Evolutionary conservation across 2,888 invertebrate species (phyloP).

Genomic region (Thalpophila matura): DNA sequence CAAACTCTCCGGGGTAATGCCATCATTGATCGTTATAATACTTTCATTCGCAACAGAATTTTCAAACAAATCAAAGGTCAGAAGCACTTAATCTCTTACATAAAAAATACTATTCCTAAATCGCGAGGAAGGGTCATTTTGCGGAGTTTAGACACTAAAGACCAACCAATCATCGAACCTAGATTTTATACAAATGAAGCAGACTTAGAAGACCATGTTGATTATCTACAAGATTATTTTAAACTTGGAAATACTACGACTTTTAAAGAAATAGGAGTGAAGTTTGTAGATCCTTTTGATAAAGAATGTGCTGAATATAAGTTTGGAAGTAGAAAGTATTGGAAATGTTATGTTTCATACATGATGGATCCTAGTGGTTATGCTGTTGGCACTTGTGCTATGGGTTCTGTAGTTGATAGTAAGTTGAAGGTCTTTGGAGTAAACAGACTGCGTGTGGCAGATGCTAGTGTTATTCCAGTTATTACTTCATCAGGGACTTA

Average conservation of each 20-base stretch:
- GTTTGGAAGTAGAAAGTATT: slow-evolving; percentile 20
- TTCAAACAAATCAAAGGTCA: slow-evolving; percentile 50
- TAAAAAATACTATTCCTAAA: slow-evolving; percentile 69
- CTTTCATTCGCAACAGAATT: slow-evolving; percentile 63
- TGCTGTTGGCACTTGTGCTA: slow-evolving; percentile 32
- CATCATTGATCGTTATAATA: slow-evolving; percentile 30
- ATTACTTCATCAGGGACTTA: slow-evolving; percentile 89
- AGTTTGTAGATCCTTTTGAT: slow-evolving; percentile 20
- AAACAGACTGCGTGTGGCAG: slow-evolving; percentile 58
- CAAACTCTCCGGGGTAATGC: neutral
- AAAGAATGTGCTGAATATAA: neutral
- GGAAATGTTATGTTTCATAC: slow-evolving; percentile 39
- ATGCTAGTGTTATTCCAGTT: slow-evolving; percentile 82
- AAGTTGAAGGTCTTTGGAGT: slow-evolving; percentile 34
- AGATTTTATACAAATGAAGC: slow-evolving; percentile 67
- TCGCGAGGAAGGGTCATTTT: slow-evolving; percentile 72
- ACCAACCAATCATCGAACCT: slow-evolving; percentile 63
- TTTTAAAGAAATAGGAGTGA: slow-evolving; percentile 27
- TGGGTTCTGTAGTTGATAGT: slow-evolving; percentile 47
- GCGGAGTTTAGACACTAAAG: slow-evolving; percentile 67
- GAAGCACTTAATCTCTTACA: slow-evolving; percentile 62
- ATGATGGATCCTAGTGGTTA: slow-evolving; percentile 12
- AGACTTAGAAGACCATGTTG: slow-evolving; percentile 32
- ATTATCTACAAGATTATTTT: slow-evolving; percentile 38
- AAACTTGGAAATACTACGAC: slow-evolving; percentile 19